Conservation (phyloP, 2,888 invertebrate genomes). For the Aporophyla nigra region DNA sequence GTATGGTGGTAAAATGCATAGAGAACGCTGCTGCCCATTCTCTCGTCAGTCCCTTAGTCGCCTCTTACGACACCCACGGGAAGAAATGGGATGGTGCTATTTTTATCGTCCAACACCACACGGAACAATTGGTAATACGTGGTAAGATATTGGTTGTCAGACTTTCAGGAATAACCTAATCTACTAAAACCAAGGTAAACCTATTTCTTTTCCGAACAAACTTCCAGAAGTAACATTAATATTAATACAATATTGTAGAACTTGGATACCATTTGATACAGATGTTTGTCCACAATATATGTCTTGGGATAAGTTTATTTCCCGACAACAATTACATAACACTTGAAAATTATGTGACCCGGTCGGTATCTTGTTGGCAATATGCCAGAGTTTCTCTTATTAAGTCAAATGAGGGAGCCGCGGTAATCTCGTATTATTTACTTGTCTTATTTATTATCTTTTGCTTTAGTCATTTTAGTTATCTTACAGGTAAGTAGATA, state of each 20-base stretch:
- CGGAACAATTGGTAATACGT: no score
- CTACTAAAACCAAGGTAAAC: not conserved
- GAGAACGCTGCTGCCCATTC: no score
- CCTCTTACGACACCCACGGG: not conserved
- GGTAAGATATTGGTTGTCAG: not conserved
- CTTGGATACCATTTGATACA: slow-evolving; percentile 58
- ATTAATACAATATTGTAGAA: slow-evolving; percentile 58
- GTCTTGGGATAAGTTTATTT: slow-evolving; percentile 58
- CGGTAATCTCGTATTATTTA: slow-evolving; percentile 32
- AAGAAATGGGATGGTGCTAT: no score
- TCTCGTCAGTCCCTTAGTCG: no score
- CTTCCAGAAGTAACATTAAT: slow-evolving; percentile 59
- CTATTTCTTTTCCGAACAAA: slow-evolving; percentile 32
- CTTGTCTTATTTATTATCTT: slow-evolving; percentile 40
- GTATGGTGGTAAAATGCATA: no score
- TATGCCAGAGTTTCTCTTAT: slow-evolving; percentile 49
- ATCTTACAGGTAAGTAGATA: not conserved
- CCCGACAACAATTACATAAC: slow-evolving; percentile 61
- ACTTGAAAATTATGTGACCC: slow-evolving; percentile 64
- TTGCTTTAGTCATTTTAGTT: slow-evolving; percentile 1
- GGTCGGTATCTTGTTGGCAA: slow-evolving; percentile 54
- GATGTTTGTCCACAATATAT: slow-evolving; percentile 59
- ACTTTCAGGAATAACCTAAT: not conserved
- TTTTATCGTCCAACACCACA: no score
- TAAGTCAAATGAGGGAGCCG: slow-evolving; percentile 50